These are phyloP conservation scores for Galerucella nymphaeae DNA, from an alignment of 2,888 invertebrate genomes.

Conservation along the genomic window DNA sequence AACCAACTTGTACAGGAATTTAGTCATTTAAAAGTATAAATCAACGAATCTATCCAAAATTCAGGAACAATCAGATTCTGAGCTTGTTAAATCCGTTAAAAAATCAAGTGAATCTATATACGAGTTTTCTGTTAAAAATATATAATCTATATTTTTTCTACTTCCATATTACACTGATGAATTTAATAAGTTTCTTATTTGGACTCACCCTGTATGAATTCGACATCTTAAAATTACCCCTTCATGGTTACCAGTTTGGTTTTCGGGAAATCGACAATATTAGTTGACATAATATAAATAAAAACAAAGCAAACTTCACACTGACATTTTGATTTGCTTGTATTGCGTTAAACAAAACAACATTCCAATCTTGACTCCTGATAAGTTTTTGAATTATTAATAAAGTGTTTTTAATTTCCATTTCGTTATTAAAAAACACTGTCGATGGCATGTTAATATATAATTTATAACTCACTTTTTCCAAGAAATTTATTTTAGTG, in stretches of 20 bases:
- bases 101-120: too few species aligned
- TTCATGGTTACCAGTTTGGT: neutral
- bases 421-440: conserved; percentile 40
- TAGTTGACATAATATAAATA: conserved; percentile 27
- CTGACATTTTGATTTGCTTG: conserved; percentile 8
- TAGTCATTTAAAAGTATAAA: too few species aligned
- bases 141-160: too few species aligned
- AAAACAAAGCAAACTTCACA: conserved; percentile 19
- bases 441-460: conserved; percentile 39
- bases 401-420: conserved; percentile 35
- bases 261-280: conserved; percentile 19
- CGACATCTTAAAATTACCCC: neutral
- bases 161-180: too few species aligned
- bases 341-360: conserved; percentile 21
- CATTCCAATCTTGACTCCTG: conserved; percentile 22
- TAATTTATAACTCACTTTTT: conserved; percentile 31
- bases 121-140: too few species aligned
- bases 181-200: too few species aligned
- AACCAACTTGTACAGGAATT: too few species aligned
- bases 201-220: neutral
- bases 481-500: conserved; percentile 15
- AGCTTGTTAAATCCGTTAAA: too few species aligned
- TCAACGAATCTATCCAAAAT: too few species aligned
- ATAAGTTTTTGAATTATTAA: conserved; percentile 32
- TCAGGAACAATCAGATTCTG: too few species aligned